Base-by-base conservation (phyloP, 2,113 vertebrate genomes). In the Lipophrys pholis region DNA sequence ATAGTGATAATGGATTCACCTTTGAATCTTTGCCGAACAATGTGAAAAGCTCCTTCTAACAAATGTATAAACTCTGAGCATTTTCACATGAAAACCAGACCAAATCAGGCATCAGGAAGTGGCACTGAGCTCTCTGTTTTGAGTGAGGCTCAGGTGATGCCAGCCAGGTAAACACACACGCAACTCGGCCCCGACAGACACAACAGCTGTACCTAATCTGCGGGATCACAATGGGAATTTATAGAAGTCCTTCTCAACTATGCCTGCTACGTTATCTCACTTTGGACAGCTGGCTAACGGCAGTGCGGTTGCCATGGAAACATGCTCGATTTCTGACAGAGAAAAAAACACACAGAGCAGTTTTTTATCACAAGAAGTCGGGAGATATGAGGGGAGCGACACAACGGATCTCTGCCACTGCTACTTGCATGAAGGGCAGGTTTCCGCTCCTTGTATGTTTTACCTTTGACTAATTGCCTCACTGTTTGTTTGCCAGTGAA, bases 291-390 rank as follows among this genome's bases (percentile, higher is more conserved):
- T 82, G 85, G 91, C 81, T 89, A 84, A 86, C 68, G 79, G 85
- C 87, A 83, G 64, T 15, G 65, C 10, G 72, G 94, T 94, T 82
- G 62, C 88, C 84, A 93, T 92, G 89, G 93, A 86, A 90, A 94
- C 91, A 8, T 77, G 51, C 80, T 85, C 73, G 61, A 53, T 80
- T 82, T 87, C 79, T 87, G 89, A 90, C 75, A 70, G 75, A 71
- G 71, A 60, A 59, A 88, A 88, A 56, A 81, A 85, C 70, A 82
- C 66, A 80, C 73, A 58, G 73, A 89, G 54, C 51, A 17, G 41
- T 80, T 90, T 68, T 30, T 88, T 87, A 88, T 75, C 73, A 71
- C 70, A 67, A 58, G 51, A 76, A 84, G 46, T 75, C 66, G 21
- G 38, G 16, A 74, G 51, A 77, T 61, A 54, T n/a, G 21, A 70